phyloP scores from a whole-genome alignment of 2,113 vertebrate species.

The Pterocles burchelli region DNA sequence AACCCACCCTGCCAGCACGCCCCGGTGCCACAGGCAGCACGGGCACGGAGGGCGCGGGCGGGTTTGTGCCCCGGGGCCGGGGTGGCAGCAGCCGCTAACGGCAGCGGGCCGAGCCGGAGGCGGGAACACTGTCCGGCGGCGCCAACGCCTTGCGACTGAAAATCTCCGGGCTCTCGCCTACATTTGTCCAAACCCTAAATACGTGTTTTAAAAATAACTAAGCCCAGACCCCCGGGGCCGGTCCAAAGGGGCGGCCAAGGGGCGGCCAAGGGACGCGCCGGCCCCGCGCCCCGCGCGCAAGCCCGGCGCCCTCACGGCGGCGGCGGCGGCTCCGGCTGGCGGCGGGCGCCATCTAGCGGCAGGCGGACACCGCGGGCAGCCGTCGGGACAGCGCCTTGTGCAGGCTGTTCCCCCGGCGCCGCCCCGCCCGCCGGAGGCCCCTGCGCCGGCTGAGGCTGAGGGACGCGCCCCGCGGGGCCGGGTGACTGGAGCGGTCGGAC shows the following conservation, averaged over 20 bases:
- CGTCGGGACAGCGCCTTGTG: too few species aligned
- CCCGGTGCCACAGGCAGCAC: not conserved
- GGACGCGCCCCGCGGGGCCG: too few species aligned
- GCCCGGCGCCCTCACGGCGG: too few species aligned
- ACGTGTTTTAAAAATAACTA: not conserved
- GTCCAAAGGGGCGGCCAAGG: fast-evolving
- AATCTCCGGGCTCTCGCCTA: too few species aligned
- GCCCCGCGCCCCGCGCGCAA: too few species aligned
- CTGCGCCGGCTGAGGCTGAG: too few species aligned
- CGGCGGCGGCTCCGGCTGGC: not conserved
- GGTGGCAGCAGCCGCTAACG: too few species aligned
- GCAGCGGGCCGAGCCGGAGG: not conserved
- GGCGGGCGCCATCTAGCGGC: slow-evolving; percentile 42
- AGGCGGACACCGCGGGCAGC: not conserved
- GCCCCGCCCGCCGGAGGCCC: not conserved
- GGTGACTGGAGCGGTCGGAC: too few species aligned
- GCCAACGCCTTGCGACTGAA: not conserved
- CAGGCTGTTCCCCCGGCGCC: too few species aligned
- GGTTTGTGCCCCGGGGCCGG: too few species aligned
- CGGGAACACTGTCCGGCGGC: not conserved
- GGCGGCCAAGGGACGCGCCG: fast-evolving
- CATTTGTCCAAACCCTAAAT: not conserved
- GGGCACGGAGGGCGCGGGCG: fast-evolving
- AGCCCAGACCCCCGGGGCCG: fast-evolving
- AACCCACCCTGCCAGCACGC: not conserved